Evolutionary conservation across 2,113 vertebrate genomes (phyloP).

Genomic region (Dromas ardeola): DNA sequence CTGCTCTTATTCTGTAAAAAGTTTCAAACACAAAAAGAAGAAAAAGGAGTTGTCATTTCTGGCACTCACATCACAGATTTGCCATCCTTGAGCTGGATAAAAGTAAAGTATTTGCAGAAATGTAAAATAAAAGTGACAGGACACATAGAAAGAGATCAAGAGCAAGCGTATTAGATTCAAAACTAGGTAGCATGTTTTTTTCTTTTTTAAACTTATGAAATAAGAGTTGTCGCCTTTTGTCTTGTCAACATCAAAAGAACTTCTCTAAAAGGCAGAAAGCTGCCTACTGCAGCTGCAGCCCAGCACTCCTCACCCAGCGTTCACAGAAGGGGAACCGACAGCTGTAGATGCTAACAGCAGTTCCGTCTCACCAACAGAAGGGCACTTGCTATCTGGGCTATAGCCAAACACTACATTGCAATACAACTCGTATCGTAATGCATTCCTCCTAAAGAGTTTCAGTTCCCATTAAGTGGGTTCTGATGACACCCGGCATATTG

Average conservation of each 20-base stretch:
- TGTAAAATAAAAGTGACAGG: constrained; percentile 20
- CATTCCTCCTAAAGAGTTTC: background rate
- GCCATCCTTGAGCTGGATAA: background rate
- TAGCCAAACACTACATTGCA: background rate
- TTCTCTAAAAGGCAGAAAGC: background rate
- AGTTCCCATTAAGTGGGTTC: background rate
- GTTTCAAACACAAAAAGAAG: background rate
- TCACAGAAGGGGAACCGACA: background rate
- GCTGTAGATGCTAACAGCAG: background rate
- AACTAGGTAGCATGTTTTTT: background rate
- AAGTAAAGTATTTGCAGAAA: constrained; percentile 5
- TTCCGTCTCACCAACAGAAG: background rate
- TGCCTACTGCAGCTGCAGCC: background rate
- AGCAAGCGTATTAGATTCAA: background rate
- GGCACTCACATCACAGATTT: background rate
- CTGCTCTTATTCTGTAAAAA: background rate
- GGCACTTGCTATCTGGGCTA: background rate
- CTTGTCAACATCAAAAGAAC: constrained; percentile 12
- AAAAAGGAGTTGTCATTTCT: constrained; percentile 18
- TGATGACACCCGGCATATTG: background rate
- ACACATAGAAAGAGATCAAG: background rate
- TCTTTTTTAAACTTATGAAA: background rate
- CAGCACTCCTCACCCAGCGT: background rate
- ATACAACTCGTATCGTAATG: background rate
- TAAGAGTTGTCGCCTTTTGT: background rate